These are phyloP conservation scores for Agonopterix alstromeriana DNA, from an alignment of 2,888 invertebrate species.

Conservation along the genomic window DNA sequence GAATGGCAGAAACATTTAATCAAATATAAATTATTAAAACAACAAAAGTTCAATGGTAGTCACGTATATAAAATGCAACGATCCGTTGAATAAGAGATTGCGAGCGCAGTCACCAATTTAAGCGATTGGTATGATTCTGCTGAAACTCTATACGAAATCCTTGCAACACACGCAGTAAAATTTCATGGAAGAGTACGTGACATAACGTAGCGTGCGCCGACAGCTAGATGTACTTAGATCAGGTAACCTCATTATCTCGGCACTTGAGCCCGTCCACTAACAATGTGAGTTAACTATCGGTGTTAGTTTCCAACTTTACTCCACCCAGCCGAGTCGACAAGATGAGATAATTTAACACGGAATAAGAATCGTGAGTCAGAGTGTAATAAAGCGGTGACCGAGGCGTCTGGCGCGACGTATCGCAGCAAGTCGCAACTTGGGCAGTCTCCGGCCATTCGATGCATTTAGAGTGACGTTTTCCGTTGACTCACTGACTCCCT, in stretches of 20 bases:
- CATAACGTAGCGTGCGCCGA: no score
- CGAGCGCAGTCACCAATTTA: no score
- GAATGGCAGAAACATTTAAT: no score
- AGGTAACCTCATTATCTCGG: conserved; percentile 9
- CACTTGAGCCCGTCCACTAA: conserved; percentile 11
- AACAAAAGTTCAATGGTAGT: no score
- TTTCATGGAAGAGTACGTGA: no score
- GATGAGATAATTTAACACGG: not conserved
- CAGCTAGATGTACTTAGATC: not conserved
- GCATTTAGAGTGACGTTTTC: conserved; percentile 19
- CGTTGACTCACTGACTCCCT: conserved; percentile 12
- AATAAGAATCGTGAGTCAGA: not conserved
- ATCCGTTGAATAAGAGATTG: no score
- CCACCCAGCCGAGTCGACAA: not conserved
- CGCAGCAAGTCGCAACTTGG: not conserved
- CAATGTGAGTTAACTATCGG: conserved; percentile 7
- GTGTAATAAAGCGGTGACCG: conserved; percentile 31
- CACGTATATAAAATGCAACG: no score
- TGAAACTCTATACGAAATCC: no score
- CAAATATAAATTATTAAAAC: no score
- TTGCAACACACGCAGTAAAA: no score
- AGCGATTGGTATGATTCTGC: no score
- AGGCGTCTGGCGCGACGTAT: conserved; percentile 23
- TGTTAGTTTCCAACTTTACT: conserved; percentile 2
- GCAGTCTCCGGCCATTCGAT: conserved; percentile 21